Percentiles rank a stretch among this genome's conserved stretches.
These are phyloP conservation scores for Teleogryllus oceanicus DNA, from an alignment of 2,888 invertebrate genomes.

Conservation along the genomic window DNA sequence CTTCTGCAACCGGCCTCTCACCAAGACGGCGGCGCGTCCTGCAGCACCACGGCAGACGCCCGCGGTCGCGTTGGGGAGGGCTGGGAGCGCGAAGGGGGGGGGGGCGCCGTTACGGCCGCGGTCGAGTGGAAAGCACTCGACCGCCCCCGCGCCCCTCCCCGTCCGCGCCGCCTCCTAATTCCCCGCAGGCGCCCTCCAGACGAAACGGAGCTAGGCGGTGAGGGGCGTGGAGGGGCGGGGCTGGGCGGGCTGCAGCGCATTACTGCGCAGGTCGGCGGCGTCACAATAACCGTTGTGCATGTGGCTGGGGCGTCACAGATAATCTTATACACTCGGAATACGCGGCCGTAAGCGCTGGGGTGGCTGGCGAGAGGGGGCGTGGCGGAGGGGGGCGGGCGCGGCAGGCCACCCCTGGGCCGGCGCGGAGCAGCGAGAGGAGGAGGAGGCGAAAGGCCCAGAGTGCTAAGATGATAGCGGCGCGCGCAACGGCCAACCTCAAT, in stretches of 20 bases:
- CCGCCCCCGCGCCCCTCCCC: too few species aligned
- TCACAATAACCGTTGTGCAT: constrained; percentile 1
- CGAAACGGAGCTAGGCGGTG: too few species aligned
- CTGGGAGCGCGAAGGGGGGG: too few species aligned
- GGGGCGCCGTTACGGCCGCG: too few species aligned
- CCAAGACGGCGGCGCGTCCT: too few species aligned
- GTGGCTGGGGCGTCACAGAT: constrained; percentile 1
- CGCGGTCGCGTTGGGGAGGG: too few species aligned
- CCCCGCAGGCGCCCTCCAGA: not conserved
- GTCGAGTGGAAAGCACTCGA: too few species aligned
- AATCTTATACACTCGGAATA: not conserved
- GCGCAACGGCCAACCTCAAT: not conserved
- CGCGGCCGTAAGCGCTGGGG: not conserved
- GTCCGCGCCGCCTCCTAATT: not conserved
- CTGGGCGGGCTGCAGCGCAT: not conserved
- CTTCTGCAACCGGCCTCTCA: too few species aligned
- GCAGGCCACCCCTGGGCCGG: not conserved
- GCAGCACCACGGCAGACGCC: too few species aligned
- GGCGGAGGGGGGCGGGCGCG: not conserved
- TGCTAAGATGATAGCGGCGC: not conserved
- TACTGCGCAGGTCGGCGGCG: not conserved
- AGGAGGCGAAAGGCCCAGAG: not conserved
- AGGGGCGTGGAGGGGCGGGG: not conserved
- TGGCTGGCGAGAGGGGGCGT: not conserved
- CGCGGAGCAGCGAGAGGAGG: not conserved